Evolutionary conservation across 2,113 vertebrate genomes (phyloP), one percentile per base, ranked within the genome.

Genomic region (Sprattus sprattus): DNA sequence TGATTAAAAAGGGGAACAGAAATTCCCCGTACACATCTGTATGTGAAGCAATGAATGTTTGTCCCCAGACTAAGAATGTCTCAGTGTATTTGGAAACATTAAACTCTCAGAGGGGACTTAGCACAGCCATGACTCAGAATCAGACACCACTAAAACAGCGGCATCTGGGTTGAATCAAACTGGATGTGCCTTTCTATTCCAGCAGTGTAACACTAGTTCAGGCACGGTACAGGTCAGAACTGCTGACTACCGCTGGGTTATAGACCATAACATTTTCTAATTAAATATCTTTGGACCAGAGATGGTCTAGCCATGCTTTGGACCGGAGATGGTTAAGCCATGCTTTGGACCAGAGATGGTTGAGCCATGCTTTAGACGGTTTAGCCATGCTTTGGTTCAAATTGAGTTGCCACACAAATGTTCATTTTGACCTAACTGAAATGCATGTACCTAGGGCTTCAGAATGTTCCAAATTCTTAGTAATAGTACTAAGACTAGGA

Each of bases 131-230:
- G 82, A 57, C 90, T 84, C 75, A 88, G 67, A 44, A 81, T 20
- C 87, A 89, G 82, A 85, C 88, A 85, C 46, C 85, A 91, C 94
- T 89, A 95, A 91, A 93, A 95, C 94, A 93, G 93, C 89, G n/a
- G 87, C 88, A 18, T 84, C 86, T 11, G 54, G 45, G 84, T 87
- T 20, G 75, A 71, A 85, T 84, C 16, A 82, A n/a, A 57, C 32
- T 82, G 47, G 82, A 91, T 86, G 90, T 83, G 89, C 84, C 87
- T 91, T 91, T 8, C 84, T 95, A 87, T 95, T 60, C 95, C 94
- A 95, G 94, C 94, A 81, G 94, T 90, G 94, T 95, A 95, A 95
- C 95, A 95, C 95, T 91, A 88, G 88, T 4, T 85, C 93, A 92
- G 91, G 84, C 89, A 94, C 44, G 6, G 22, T 0, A 0, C 32